Evolutionary conservation across 2,888 invertebrate species (phyloP), one percentile per base, ranked within the genome.

Genomic region (Escarpia spicata): DNA sequence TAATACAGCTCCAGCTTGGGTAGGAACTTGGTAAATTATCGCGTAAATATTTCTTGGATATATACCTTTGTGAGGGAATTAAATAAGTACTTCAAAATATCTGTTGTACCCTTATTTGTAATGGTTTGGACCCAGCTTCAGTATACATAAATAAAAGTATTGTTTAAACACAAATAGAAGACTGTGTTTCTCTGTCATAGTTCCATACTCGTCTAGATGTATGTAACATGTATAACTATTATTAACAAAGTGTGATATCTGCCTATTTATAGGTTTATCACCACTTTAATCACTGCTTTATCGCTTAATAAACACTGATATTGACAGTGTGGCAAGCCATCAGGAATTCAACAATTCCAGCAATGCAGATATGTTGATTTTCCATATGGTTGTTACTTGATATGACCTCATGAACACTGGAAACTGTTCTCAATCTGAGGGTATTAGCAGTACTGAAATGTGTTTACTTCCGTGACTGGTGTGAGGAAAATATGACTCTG

Each of bases 321-420:
- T 75, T 75, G 75, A n/a, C 19, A 26, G 3, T 19, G 6, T 75
- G 52, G 75, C 75, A 75, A 75, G 26, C 75, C n/a, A 26, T 75
- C n/a, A n/a, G 75, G n/a, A 75, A 75, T 75, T 75, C 75, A 26
- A 75, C 75, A 75, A 75, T 75, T 75, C 75, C 75, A 75, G n/a
- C 75, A 75, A n/a, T 75, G 75, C 75, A 75, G 75, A 75, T 26
- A 75, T 75, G 75, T 75, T 75, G 75, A 75, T 75, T 75, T 75
- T 75, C 75, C 26, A n/a, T n/a, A 26, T 75, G 75, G 75, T 26
- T 26, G 75, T 75, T 75, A 75, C n/a, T 75, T 75, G 75, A 75
- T 75, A 75, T 75, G n/a, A 75, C 75, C 75, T 26, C 75, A 75
- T 26, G n/a, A 26, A 75, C 75, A 75, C 75, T 75, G 26, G 6